Evolutionary conservation across 1,140 invertebrate species (phyloP).

Genomic region (Arctopsyche grandis): DNA sequence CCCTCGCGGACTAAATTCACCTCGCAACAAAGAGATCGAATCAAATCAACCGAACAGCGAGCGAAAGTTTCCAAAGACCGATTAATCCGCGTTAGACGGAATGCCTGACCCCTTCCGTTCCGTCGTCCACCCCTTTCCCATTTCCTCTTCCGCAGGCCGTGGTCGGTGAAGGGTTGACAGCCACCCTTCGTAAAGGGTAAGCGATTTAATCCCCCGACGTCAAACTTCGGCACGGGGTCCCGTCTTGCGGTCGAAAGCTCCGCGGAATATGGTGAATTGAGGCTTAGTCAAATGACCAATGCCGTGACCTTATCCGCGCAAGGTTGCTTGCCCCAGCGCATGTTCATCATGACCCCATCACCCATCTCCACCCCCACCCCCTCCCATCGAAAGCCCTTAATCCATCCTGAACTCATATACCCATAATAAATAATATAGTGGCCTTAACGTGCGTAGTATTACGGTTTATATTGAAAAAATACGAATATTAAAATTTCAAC

Average conservation of each 20-base stretch:
- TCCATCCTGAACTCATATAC: background rate
- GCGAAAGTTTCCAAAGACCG: conserved; percentile 14
- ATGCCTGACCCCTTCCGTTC: background rate
- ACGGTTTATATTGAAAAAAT: background rate
- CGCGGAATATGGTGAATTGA: conserved; percentile 1
- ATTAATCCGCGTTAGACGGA: conserved; percentile 6
- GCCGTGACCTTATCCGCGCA: background rate
- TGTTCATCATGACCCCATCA: background rate
- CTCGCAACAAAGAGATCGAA: conserved; percentile 10
- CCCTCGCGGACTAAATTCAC: background rate
- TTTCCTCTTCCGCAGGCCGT: background rate
- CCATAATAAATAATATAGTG: background rate
- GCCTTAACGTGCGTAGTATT: background rate
- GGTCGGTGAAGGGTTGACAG: background rate
- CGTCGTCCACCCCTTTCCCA: background rate
- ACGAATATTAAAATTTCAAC: background rate
- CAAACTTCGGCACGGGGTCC: conserved; percentile 7
- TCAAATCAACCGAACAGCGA: conserved; percentile 19
- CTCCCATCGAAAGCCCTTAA: background rate
- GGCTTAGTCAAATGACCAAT: conserved; percentile 8
- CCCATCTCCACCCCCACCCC: background rate
- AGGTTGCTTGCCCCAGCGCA: background rate
- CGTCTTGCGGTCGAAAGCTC: conserved; percentile 18
- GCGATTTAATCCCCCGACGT: conserved; percentile 29
- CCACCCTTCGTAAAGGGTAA: background rate